phyloP scores from a whole-genome alignment of 1,140 invertebrate genomes.

The Formica exsecta region DNA sequence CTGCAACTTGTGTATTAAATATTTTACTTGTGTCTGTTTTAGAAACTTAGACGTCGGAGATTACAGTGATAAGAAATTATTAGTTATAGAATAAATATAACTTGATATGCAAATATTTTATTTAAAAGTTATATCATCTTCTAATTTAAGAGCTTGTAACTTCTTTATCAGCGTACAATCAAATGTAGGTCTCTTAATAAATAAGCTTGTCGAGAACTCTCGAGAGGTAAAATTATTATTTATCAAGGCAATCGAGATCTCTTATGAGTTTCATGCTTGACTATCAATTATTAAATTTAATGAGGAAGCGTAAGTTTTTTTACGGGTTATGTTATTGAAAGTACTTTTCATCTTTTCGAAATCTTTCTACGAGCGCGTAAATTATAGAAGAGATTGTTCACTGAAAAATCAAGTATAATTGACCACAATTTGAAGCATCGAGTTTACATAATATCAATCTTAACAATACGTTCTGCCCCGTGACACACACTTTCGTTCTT shows the following conservation, averaged over 20 bases:
- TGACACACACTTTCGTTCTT: conserved; percentile 32
- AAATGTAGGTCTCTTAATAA: neutral
- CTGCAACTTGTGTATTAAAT: neutral
- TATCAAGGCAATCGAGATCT: neutral
- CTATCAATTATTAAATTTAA: conserved; percentile 9
- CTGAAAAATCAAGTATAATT: conserved; percentile 41
- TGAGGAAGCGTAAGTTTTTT: neutral
- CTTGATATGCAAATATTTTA: neutral
- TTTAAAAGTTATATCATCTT: neutral
- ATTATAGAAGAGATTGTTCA: conserved; percentile 73
- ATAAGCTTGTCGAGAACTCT: neutral
- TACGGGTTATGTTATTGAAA: neutral
- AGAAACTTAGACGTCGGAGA: neutral
- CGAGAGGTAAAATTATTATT: neutral
- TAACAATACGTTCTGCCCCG: conserved; percentile 36
- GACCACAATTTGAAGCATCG: conserved; percentile 32
- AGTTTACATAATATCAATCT: conserved; percentile 53
- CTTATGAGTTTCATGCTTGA: neutral
- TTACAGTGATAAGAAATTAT: neutral
- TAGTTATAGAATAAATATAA: neutral
- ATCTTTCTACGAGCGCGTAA: conserved; percentile 32
- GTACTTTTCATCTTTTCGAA: conserved; percentile 6
- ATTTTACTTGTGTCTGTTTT: neutral
- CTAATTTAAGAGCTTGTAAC: neutral
- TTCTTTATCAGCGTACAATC: neutral